Conservation (phyloP, 2,113 vertebrate species). For the Numida meleagris region DNA sequence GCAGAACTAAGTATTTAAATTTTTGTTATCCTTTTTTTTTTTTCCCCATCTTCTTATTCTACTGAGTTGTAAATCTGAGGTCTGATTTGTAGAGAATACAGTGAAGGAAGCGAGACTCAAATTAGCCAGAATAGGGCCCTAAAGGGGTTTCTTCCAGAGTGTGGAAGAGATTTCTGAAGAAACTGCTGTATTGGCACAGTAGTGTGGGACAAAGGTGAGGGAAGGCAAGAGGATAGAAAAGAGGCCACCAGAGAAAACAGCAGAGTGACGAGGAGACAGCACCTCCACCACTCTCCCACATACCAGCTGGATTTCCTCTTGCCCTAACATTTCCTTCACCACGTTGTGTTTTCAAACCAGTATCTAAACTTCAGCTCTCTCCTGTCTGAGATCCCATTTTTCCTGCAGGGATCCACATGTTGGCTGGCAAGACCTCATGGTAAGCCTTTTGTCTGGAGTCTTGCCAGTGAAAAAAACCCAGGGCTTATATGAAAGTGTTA, state of each 20-base stretch:
- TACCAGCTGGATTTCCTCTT: not conserved
- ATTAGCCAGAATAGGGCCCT: not conserved
- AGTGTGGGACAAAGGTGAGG: not conserved
- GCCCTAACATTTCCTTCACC: not conserved
- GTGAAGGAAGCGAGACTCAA: not conserved
- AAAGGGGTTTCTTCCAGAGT: not conserved
- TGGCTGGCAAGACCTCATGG: not conserved
- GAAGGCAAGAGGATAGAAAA: not conserved
- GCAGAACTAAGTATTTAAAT: not conserved
- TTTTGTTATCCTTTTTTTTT: too few species aligned
- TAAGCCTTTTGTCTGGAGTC: not conserved
- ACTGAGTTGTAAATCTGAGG: not conserved
- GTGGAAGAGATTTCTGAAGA: not conserved
- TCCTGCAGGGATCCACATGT: not conserved
- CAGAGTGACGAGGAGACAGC: not conserved
- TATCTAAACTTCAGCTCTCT: not conserved
- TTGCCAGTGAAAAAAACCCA: not conserved
- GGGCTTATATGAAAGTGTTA: not conserved
- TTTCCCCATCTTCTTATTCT: not conserved
- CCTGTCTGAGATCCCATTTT: not conserved
- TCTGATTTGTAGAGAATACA: not conserved
- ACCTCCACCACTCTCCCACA: not conserved
- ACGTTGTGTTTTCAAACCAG: not conserved
- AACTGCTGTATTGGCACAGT: not conserved
- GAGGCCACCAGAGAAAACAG: not conserved